phyloP scores from a whole-genome alignment of 37 sponge, comb jelly and placozoan genomes.

The Oopsacas minuta region DNA sequence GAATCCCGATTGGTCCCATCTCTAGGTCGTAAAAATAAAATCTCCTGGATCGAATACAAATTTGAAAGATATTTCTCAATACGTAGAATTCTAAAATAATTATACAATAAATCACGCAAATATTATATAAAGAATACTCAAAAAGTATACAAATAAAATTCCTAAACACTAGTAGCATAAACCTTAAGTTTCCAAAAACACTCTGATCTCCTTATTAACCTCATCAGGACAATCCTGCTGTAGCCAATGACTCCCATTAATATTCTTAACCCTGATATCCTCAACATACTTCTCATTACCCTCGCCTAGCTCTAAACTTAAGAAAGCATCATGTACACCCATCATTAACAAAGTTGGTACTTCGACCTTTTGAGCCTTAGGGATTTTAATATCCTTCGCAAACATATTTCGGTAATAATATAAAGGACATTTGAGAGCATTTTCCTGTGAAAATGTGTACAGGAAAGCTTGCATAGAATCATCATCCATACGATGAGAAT shows the following conservation, averaged over 20 bases:
- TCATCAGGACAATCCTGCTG: constrained; percentile 50
- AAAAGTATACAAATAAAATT: no score
- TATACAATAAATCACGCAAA: no score
- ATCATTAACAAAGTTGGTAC: constrained; percentile 5
- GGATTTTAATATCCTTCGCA: neutral
- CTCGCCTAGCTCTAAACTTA: neutral
- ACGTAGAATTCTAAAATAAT: no score
- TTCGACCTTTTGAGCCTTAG: neutral
- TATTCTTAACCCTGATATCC: constrained; percentile 15
- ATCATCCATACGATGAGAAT: neutral
- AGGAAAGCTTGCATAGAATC: neutral
- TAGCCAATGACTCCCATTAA: constrained; percentile 70
- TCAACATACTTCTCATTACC: constrained; percentile 9
- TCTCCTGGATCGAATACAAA: no score
- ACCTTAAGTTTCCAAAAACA: constrained; percentile 23
- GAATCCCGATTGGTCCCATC: no score
- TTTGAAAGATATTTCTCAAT: no score
- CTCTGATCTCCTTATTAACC: constrained; percentile 53
- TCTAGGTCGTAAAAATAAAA: no score
- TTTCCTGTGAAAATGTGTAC: neutral
- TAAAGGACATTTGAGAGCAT: neutral
- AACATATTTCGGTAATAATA: neutral
- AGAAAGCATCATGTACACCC: neutral
- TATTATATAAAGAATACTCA: no score
- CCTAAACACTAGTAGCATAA: no score